phyloP scores from a whole-genome alignment of 2,888 invertebrate species.

The Dynastes tityus region DNA sequence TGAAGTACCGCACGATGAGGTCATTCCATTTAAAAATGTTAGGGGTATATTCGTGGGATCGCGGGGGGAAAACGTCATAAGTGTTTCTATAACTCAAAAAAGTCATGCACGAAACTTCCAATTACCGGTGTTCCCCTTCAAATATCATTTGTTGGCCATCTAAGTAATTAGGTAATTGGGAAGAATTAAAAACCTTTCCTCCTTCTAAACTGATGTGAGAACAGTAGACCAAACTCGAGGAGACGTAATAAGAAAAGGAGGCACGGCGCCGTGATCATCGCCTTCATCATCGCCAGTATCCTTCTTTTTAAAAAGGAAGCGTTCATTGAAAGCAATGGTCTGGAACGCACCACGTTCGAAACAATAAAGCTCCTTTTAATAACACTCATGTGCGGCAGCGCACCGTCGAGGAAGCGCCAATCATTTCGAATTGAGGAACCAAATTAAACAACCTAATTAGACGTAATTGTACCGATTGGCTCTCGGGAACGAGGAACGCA shows the following conservation, averaged over 20 bases:
- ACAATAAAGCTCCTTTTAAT: slow-evolving; percentile 44
- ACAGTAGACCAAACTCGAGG: background rate
- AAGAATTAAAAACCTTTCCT: slow-evolving; percentile 18
- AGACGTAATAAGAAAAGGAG: slow-evolving; percentile 19
- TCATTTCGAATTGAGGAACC: slow-evolving; percentile 46
- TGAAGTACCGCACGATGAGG: no score
- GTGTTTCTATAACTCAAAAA: no score
- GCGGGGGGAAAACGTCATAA: no score
- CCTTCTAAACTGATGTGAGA: slow-evolving; percentile 41
- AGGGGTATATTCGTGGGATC: no score
- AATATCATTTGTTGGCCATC: no score
- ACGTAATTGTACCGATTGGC: slow-evolving; percentile 40
- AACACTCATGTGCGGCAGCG: slow-evolving; percentile 13
- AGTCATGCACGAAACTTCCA: no score
- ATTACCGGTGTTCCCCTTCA: no score
- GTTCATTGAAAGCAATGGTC: slow-evolving; percentile 59
- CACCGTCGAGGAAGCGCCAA: slow-evolving; percentile 42
- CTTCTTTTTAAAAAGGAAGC: slow-evolving; percentile 59
- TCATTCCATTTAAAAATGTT: no score
- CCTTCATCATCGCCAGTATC: slow-evolving; percentile 46
- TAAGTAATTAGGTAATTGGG: slow-evolving; percentile 16
- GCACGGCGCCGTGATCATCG: slow-evolving; percentile 36
- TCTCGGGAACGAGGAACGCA: slow-evolving; percentile 16
- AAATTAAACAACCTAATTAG: slow-evolving; percentile 47
- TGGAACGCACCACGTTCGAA: slow-evolving; percentile 53